Evolutionary conservation across 2,888 invertebrate species (phyloP).

Genomic region (Sepioteuthis lessoniana): DNA sequence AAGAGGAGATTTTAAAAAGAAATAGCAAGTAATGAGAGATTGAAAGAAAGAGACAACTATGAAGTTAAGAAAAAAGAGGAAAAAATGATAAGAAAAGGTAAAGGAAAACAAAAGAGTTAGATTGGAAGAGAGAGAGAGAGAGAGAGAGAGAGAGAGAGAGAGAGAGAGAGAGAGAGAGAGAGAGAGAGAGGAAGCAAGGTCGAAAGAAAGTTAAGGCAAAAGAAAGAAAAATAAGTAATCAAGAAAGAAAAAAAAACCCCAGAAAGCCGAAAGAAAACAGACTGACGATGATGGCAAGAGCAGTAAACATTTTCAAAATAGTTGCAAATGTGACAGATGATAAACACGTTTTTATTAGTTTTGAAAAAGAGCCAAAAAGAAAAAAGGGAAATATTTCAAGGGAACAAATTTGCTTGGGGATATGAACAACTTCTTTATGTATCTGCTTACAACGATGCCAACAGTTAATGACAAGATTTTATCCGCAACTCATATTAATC

Average conservation of each 20-base stretch:
- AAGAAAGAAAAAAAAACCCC: neutral
- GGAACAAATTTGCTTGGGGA: neutral
- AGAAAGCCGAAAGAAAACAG: neutral
- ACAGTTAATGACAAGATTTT: slow-evolving; percentile 1
- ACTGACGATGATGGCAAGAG: neutral
- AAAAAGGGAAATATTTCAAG: neutral
- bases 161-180: no score
- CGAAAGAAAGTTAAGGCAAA: no score
- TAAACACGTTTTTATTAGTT: neutral
- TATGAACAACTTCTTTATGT: neutral
- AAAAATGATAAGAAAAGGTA: neutral
- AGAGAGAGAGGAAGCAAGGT: no score
- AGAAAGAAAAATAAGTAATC: neutral
- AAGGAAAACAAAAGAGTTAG: no score
- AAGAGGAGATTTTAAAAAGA: no score
- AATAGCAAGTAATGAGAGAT: no score
- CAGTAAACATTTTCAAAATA: neutral
- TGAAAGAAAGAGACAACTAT: neutral
- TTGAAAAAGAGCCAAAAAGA: neutral
- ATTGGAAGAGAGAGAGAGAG: no score
- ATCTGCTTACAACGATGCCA: neutral
- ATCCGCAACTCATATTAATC: neutral
- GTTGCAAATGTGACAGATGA: neutral
- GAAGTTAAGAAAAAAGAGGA: neutral
- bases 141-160: no score